Conservation (phyloP, 2,888 invertebrate genomes). For the Ormia ochracea region DNA sequence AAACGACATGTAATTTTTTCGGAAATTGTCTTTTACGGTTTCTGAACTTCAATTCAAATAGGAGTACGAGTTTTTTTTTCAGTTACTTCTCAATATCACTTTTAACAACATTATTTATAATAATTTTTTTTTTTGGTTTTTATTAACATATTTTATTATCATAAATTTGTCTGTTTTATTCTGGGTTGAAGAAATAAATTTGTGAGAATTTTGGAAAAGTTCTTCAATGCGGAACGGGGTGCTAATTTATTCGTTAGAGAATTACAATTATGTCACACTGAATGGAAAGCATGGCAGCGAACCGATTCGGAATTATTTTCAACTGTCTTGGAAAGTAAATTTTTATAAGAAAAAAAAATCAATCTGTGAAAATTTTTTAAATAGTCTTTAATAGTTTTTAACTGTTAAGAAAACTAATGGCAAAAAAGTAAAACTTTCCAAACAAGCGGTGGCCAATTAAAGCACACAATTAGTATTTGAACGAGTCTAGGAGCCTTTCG, state of each 20-base stretch:
- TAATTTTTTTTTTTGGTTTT: neutral
- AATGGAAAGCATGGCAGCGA: neutral
- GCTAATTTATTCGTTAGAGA: constrained; percentile 4
- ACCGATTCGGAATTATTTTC: neutral
- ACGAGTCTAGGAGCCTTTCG: constrained; percentile 4
- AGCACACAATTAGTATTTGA: neutral
- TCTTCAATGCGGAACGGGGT: constrained; percentile 34
- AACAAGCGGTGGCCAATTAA: constrained; percentile 58
- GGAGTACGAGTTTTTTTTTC: neutral
- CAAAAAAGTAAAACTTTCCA: constrained; percentile 61
- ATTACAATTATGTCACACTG: constrained; percentile 30
- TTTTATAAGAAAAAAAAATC: neutral
- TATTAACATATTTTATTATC: neutral
- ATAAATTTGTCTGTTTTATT: neutral
- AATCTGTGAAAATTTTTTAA: neutral
- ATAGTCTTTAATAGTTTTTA: neutral
- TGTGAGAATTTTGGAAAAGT: neutral
- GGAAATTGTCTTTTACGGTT: constrained; percentile 34
- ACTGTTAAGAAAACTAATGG: neutral
- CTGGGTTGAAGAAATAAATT: neutral
- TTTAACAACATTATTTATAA: constrained; percentile 14
- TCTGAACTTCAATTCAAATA: constrained; percentile 4
- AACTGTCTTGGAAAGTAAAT: neutral
- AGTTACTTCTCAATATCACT: neutral
- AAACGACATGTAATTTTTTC: neutral